Evolutionary conservation across 2,797 vertebrate genomes (phyloP).

Genomic region (Phoebastria nigripes): DNA sequence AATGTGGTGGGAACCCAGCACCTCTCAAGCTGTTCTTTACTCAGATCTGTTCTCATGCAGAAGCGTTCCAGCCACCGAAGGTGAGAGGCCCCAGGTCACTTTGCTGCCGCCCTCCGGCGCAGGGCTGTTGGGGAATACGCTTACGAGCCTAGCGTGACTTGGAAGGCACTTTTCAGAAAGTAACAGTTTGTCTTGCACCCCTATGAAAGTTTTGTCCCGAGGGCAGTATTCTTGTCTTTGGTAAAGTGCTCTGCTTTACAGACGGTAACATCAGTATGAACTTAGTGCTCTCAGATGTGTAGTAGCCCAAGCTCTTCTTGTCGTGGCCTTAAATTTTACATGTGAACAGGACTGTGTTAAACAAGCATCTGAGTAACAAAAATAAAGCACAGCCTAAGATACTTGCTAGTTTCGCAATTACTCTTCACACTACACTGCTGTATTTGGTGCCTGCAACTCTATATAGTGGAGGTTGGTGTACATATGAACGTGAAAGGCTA

Average conservation of each 20-base stretch:
- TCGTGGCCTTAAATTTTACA: not conserved
- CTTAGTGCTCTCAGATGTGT: not conserved
- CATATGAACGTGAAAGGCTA: accelerated
- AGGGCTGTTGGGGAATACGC: accelerated
- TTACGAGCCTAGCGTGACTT: accelerated
- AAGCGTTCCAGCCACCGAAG: not conserved
- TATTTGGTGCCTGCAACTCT: not conserved
- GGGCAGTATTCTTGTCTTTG: not conserved
- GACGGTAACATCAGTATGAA: not conserved
- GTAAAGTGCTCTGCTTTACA: not conserved
- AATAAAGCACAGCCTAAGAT: not conserved
- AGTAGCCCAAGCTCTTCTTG: not conserved
- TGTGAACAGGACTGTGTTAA: not conserved
- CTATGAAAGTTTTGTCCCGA: not conserved
- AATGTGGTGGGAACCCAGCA: accelerated
- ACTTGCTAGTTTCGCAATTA: not conserved
- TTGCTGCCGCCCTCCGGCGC: accelerated
- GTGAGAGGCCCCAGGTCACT: accelerated
- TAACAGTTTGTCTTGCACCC: not conserved
- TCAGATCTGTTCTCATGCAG: accelerated
- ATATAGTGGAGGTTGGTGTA: accelerated
- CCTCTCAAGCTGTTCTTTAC: not conserved
- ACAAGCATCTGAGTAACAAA: not conserved
- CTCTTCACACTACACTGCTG: not conserved
- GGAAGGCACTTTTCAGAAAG: not conserved